Evolutionary conservation across 1,140 invertebrate genomes (phyloP), one percentile per base, ranked within the genome.

Genomic region (Temnothorax curvispinosus): DNA sequence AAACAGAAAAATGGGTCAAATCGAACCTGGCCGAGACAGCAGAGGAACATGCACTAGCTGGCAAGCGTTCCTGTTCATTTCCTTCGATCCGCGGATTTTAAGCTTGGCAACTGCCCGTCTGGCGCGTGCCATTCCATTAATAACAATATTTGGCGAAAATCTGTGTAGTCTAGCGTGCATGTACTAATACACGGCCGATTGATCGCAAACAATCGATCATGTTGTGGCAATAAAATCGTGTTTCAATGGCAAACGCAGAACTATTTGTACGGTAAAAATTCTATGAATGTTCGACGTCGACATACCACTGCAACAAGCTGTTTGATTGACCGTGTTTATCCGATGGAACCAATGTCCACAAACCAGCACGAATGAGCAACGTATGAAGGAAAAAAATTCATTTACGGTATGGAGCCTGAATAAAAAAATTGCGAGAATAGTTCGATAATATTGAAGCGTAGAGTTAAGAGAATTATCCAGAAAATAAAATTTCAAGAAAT

Each of bases 231-330:
- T 56, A 56, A 44, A 62, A 47, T 11, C 38, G 9, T 71, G 21
- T 69, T 69, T 67, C 47, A 21, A 69, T 71, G 21, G 38, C 21
- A n/a, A 71, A 71, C 38, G 38, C 50, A 32, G 35, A 71, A 56
- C n/a, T n/a, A 71, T 81, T 81, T 71, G 21, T 41, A 56, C 21
- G 50, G n/a, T 56, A 38, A 81, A 81, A 80, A 69, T 80, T 80
- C 77, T 69, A 41, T 80, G 32, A 80, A 54, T 9, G 35, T 54
- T 56, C 32, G 44, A 54, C 5, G 21, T 76, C n/a, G 47, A 7
- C 18, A 35, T 56, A 65, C 41, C 32, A 7, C 44, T 50, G 27
- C 62, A 41, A 4, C 67, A 69, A 80, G 52, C 65, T 67, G 32
- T 13, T 81, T 21, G 78, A 71, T 32, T 81, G 52, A 81, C 65